Conservation (phyloP, 2,888 invertebrate genomes). For the Sinopyrophorus schimmeli region DNA sequence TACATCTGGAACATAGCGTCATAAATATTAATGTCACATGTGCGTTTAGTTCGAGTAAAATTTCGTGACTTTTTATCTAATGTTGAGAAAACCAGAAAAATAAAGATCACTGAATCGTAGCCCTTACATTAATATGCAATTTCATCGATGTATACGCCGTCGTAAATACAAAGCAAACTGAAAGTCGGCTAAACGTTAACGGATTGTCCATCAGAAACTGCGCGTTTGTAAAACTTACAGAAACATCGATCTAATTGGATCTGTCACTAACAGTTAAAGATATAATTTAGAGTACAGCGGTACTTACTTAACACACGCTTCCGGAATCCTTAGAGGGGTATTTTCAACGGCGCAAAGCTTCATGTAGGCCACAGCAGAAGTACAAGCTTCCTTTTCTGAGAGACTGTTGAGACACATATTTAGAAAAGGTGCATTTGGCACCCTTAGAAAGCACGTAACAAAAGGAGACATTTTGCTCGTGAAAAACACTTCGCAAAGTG, state of each 20-base stretch:
- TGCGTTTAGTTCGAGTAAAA: conserved; percentile 6
- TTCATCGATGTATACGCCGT: too few species aligned
- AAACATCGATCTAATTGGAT: conserved; percentile 22
- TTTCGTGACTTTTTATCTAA: conserved; percentile 16
- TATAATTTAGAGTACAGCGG: conserved; percentile 15
- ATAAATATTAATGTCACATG: conserved; percentile 31
- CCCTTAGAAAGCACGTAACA: conserved; percentile 68
- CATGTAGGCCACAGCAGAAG: conserved; percentile 79
- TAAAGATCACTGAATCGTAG: conserved; percentile 10
- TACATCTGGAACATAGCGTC: conserved; percentile 61
- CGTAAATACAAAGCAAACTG: too few species aligned
- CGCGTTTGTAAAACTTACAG: conserved; percentile 12
- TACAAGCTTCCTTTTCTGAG: conserved; percentile 61
- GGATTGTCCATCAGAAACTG: conserved; percentile 18
- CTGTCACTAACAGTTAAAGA: conserved; percentile 12
- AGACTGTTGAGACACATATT: conserved; percentile 65
- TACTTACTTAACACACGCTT: conserved; percentile 75
- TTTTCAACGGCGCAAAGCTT: conserved; percentile 75
- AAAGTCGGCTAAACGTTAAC: conserved; percentile 9
- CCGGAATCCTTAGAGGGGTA: conserved; percentile 78
- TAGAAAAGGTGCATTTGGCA: conserved; percentile 66
- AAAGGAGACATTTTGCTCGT: conserved; percentile 68
- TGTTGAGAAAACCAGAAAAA: conserved; percentile 4
- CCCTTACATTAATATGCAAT: conserved; percentile 11
- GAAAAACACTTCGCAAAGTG: conserved; percentile 69